phyloP scores from a whole-genome alignment of 2,797 vertebrate genomes.

The Sebastes dallii region DNA sequence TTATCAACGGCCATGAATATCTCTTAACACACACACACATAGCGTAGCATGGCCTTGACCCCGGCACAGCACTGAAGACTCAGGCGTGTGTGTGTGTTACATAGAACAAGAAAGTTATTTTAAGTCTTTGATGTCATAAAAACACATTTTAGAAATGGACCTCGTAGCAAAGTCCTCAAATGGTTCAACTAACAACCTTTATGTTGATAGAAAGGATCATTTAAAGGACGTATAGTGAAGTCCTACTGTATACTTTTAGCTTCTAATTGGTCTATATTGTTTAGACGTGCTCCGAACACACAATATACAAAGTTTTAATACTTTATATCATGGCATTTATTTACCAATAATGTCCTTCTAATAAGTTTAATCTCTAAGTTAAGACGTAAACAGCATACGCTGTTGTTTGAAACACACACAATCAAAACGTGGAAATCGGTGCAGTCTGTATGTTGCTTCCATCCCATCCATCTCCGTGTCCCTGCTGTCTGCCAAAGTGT shows the following conservation, averaged over 20 bases:
- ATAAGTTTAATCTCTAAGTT: too few species aligned
- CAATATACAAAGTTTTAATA: too few species aligned
- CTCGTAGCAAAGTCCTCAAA: neutral
- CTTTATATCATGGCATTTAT: too few species aligned
- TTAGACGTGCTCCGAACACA: too few species aligned
- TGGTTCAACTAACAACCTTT: neutral
- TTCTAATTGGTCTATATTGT: too few species aligned
- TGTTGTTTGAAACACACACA: too few species aligned
- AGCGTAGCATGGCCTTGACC: conserved; percentile 13
- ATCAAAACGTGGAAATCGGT: too few species aligned
- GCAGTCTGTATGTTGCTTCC: neutral
- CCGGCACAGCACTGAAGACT: neutral
- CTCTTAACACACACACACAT: conserved; percentile 2
- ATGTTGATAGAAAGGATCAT: too few species aligned
- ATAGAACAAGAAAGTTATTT: neutral
- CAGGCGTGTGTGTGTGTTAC: neutral
- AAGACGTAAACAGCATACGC: too few species aligned
- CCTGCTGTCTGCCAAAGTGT: neutral
- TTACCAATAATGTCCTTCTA: too few species aligned
- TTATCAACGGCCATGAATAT: conserved; percentile 53
- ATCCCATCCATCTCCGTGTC: neutral
- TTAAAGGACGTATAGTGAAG: too few species aligned
- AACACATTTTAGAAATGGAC: neutral
- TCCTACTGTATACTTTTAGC: too few species aligned
- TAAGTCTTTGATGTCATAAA: neutral